phyloP scores from a whole-genome alignment of 1,140 invertebrate genomes.

The Riptortus pedestris region DNA sequence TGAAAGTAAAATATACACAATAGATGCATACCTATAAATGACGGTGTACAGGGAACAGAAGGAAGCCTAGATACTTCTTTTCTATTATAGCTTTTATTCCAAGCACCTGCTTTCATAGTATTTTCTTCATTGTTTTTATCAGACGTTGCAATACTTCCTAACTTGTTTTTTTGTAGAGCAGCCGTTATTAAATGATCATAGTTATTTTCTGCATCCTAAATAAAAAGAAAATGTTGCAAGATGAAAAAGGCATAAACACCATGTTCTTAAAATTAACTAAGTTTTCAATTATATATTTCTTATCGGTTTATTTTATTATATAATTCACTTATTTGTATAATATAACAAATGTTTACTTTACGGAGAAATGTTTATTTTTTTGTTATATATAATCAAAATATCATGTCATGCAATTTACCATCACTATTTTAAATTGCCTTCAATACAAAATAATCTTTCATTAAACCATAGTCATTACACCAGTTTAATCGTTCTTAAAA shows the following conservation, averaged over 20 bases:
- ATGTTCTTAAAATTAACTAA: background rate
- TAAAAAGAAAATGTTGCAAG: background rate
- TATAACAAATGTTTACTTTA: too few relatives aligned
- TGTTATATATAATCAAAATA: too few relatives aligned
- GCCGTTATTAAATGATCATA: background rate
- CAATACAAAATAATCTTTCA: too few relatives aligned
- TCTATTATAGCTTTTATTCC: slow-evolving; percentile 38
- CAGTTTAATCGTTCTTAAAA: too few relatives aligned
- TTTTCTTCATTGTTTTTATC: slow-evolving; percentile 43
- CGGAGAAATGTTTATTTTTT: too few relatives aligned
- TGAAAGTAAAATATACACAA: too few relatives aligned
- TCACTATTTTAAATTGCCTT: too few relatives aligned
- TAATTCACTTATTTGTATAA: too few relatives aligned
- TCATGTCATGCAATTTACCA: too few relatives aligned
- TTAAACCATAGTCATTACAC: too few relatives aligned
- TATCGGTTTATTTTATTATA: too few relatives aligned
- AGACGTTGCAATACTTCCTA: slow-evolving; percentile 18
- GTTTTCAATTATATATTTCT: too few relatives aligned
- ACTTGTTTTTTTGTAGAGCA: slow-evolving; percentile 1
- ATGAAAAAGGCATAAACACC: background rate
- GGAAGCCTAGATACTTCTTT: slow-evolving; percentile 4
- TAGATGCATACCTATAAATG: slow-evolving; percentile 33
- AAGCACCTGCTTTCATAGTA: slow-evolving; percentile 49
- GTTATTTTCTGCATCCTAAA: slow-evolving; percentile 6
- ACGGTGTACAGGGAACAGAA: slow-evolving; percentile 27